phyloP scores from a whole-genome alignment of 2,113 vertebrate genomes.

The Tyto alba region DNA sequence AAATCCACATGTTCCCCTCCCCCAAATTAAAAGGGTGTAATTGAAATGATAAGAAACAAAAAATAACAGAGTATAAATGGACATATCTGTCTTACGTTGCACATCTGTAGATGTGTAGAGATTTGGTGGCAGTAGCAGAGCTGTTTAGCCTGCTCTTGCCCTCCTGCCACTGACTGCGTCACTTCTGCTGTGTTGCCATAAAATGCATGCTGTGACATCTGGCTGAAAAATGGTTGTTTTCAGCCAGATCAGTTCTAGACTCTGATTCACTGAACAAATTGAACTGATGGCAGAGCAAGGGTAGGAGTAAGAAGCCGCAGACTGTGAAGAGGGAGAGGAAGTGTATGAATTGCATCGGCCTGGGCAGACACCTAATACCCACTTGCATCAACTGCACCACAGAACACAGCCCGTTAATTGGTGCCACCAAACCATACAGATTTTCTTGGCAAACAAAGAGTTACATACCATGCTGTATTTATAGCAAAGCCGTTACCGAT shows the following conservation, averaged over 20 bases:
- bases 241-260: background rate
- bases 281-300: background rate
- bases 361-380: background rate
- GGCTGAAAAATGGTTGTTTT: background rate
- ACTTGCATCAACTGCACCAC: background rate
- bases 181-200: background rate
- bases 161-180: background rate
- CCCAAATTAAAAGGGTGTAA: background rate
- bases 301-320: background rate
- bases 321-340: background rate
- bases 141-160: background rate
- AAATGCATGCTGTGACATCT: background rate
- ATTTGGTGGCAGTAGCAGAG: background rate
- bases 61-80: background rate
- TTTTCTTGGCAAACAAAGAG: background rate
- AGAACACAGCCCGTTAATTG: background rate
- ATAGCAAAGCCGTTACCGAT: background rate
- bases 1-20: background rate
- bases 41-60: background rate
- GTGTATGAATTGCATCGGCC: background rate
- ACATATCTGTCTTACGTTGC: background rate
- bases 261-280: background rate
- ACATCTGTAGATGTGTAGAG: background rate
- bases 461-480: rapidly evolving
- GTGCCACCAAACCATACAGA: background rate